Evolutionary conservation across 2,797 vertebrate genomes (phyloP).

Genomic region (Triplophysa yarkandensis): DNA sequence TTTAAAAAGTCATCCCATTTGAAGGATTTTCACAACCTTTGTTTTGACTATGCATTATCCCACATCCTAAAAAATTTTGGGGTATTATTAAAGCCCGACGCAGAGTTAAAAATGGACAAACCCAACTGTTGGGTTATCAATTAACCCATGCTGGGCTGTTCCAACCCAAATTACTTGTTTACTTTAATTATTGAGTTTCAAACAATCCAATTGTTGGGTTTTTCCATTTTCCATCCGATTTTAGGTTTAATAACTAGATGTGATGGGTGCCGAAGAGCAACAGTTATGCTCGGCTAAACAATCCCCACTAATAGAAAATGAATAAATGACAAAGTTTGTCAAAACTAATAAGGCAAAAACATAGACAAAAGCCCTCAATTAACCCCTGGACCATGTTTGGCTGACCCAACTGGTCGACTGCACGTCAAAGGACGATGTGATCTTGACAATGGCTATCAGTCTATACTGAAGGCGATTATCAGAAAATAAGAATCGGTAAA

Average conservation of each 20-base stretch:
- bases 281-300: neutral
- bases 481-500: constrained; percentile 2
- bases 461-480: constrained; percentile 28
- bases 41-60: no score
- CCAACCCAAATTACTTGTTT: no score
- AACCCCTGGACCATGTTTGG: constrained; percentile 64
- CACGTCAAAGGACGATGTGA: constrained; percentile 63
- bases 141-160: no score
- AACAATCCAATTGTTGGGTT: no score
- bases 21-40: neutral
- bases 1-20: neutral
- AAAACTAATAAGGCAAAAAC: constrained; percentile 15
- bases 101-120: no score
- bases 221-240: no score
- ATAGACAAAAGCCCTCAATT: constrained; percentile 65
- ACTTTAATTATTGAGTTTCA: no score
- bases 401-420: constrained; percentile 41
- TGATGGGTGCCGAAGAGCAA: neutral
- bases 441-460: constrained; percentile 61
- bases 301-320: neutral
- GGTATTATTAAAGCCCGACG: no score
- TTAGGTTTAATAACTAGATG: no score
- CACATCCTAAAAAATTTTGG: no score
- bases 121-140: no score
- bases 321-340: neutral